Base-by-base conservation (phyloP, 2,888 invertebrate species). In the Diachrysia chrysitis region DNA sequence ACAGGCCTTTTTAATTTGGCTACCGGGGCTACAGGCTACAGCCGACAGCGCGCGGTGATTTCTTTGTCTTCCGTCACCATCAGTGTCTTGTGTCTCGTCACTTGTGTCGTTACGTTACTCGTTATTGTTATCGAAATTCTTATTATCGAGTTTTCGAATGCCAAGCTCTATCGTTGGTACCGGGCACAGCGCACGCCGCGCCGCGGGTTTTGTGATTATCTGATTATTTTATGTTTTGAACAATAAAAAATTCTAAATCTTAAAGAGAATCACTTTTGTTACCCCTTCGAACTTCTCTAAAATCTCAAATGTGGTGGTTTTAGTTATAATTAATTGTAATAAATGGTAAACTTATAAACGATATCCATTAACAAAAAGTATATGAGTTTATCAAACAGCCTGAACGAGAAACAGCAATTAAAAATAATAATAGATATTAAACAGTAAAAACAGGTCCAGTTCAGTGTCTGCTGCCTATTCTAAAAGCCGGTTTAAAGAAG, bases 171-270 rank as follows among this genome's bases (percentile, higher is more conserved):
- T 42, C n/a, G 1, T 67, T 67, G 73, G 64, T 70, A 70, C 70
- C 68, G 67, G 80, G 70, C 19, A 19, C 9, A 21, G 42, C 21
- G 48, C 65, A 80, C 71, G 71, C 66, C 71, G 71, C 62, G 71
- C 42, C 53, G 64, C 46, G 61, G 21, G 54, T 69, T 25, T 64
- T 53, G 70, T 56, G 61, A 71, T 46, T 58, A 46, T 42, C n/a
- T 23, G 57, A 62, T 59, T 17, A 17, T 55, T 62, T 29, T 58
- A 53, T 4, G 14, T 37, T 2, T 2, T 3, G 37, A 37, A 37
- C 37, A 37, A 35, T 35, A 35, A 37, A 37, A 37, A 0, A 16
- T 16, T 37, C 37, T 37, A 5, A 16, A 16, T 37, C 16, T 16
- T 12, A 1, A 1, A 37, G 14, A 66, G 29, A 66, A 65, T 63